A percentile compares a stretch with the other conserved stretches of the same genome.
phyloP scores from a whole-genome alignment of 1,140 invertebrate species.

The Teleogryllus occipitalis region DNA sequence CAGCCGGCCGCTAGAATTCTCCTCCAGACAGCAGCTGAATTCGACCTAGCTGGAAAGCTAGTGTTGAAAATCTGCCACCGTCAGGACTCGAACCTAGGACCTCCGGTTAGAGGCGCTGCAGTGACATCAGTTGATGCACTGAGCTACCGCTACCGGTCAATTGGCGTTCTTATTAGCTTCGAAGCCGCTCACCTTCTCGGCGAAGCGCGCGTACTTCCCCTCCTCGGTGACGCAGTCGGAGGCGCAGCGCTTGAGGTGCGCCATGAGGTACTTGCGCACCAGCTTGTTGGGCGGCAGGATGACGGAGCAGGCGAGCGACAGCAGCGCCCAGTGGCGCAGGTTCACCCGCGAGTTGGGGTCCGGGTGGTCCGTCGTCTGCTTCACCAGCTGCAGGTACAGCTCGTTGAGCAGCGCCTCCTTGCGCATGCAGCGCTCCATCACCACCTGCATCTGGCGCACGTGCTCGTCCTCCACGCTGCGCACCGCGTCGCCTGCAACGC shows the following conservation, averaged over 20 bases:
- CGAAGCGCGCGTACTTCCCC: constrained; percentile 88
- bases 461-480: constrained; percentile 74
- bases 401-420: constrained; percentile 83
- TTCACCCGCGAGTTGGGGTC: constrained; percentile 85
- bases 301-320: constrained; percentile 81
- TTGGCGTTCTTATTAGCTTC: neutral
- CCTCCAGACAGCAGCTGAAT: too few species aligned
- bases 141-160: too few species aligned
- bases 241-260: constrained; percentile 80
- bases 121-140: too few species aligned
- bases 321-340: constrained; percentile 82
- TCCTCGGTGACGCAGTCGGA: constrained; percentile 86
- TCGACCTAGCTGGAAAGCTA: too few species aligned
- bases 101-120: too few species aligned
- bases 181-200: constrained; percentile 62
- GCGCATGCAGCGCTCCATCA: constrained; percentile 83
- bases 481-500: constrained; percentile 40
- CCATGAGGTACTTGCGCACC: constrained; percentile 79
- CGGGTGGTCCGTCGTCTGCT: constrained; percentile 86
- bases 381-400: constrained; percentile 86
- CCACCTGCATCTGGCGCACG: constrained; percentile 74
- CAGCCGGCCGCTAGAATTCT: too few species aligned
- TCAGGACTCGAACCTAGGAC: too few species aligned
- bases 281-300: constrained; percentile 75
- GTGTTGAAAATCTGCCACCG: too few species aligned